Evolutionary conservation across 2,797 vertebrate genomes (phyloP), one percentile per base, ranked within the genome.

Genomic region (Pangasius djambal): DNA sequence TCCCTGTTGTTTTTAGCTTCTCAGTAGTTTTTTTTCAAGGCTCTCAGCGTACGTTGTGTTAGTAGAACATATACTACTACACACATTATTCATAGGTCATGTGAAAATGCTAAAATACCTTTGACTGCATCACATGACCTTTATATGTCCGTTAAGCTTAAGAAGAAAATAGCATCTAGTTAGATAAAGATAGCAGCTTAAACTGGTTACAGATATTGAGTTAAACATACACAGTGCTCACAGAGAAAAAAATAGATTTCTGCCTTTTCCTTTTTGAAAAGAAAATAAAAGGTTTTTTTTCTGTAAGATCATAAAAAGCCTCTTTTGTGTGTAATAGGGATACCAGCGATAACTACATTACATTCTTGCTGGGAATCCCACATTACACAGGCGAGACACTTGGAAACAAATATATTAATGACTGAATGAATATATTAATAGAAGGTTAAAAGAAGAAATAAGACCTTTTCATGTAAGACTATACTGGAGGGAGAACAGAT

Each of bases 351-450:
- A 59, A 37, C 50, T 37, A 9, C 37, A 40, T 52, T 48, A 40
- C 65, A 63, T 70, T 50, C 59, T 85, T 55, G 18, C 34, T 59
- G 34, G 61, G 65, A 69, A 28, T 81, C 50, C 48, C 34, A 85
- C 61, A 59, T 79, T 81, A 50, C 40, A 81, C 16, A 50, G n/a
- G 63, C 57, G 79, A 81, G 50, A 70, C 48, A 55, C 61, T 72
- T 61, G 83, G 75, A 67, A 31, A 81, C 44, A 85, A 75, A 84
- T 83, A 70, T 22, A 79, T 55, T 55, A n/a, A 77, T 75, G 40
- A 77, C 2, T n/a, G 13, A 37, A 44, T 40, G 40, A 72, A 61
- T 82, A 78, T 75, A 63, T 48, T 81, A 34, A 61, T 25, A 86
- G 65, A 61, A 57, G 18, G 20, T 28, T 37, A 74, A 50, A 74